phyloP scores from a whole-genome alignment of 1,140 invertebrate species.

The Panagrolaimus sp. region DNA sequence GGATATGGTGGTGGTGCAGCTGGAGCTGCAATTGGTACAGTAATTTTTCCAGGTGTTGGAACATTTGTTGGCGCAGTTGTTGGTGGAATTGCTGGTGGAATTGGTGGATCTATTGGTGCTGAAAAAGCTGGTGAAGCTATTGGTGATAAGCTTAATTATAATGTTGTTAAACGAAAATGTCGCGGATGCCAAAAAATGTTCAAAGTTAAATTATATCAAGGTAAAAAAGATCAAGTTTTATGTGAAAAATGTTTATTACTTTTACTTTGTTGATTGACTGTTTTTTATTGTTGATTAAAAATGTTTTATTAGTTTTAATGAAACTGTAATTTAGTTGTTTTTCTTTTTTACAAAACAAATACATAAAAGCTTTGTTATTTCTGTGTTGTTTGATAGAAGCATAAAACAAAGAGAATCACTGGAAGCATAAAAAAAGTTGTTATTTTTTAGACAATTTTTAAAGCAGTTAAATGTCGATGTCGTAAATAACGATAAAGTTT shows the following conservation, averaged over 20 bases:
- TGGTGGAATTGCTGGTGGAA: neutral
- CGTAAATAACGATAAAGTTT: too few species aligned
- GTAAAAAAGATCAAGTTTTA: neutral
- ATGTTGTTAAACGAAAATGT: neutral
- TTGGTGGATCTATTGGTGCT: neutral
- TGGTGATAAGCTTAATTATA: neutral
- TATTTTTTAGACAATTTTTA: too few species aligned
- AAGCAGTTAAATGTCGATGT: too few species aligned
- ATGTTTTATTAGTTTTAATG: too few species aligned
- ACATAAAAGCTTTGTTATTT: too few species aligned
- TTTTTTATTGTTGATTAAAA: too few species aligned
- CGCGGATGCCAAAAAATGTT: neutral
- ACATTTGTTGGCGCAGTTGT: neutral
- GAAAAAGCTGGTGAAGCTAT: neutral
- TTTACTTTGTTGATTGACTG: too few species aligned
- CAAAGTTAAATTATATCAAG: neutral
- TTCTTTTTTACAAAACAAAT: too few species aligned
- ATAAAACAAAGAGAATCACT: too few species aligned
- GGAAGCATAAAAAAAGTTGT: too few species aligned
- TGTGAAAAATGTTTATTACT: neutral
- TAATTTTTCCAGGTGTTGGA: neutral
- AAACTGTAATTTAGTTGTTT: too few species aligned
- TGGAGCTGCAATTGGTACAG: neutral
- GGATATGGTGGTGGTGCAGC: neutral
- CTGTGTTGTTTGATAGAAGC: too few species aligned